Evolutionary conservation across 2,797 vertebrate species (phyloP).

Genomic region (Parotocinclus haroldoi): DNA sequence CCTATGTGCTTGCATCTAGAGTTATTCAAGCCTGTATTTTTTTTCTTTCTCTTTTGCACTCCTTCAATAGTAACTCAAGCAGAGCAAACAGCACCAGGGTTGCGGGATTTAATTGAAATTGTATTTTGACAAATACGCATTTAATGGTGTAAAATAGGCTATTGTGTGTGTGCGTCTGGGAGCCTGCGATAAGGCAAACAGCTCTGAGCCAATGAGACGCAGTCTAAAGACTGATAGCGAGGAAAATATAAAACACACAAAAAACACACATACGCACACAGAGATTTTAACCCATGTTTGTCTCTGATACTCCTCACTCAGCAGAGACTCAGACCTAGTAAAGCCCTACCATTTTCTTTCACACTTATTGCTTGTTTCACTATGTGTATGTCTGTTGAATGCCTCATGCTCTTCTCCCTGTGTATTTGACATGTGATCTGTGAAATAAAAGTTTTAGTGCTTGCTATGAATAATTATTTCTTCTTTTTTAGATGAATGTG

Average conservation of each 20-base stretch:
- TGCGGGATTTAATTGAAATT: slow-evolving; percentile 75
- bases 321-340: slow-evolving; percentile 45
- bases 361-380: slow-evolving; percentile 48
- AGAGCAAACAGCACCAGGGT: slow-evolving; percentile 56
- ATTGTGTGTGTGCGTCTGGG: slow-evolving; percentile 74
- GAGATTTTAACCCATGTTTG: slow-evolving; percentile 43
- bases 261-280: slow-evolving; percentile 25
- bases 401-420: slow-evolving; percentile 28
- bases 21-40: slow-evolving; percentile 27
- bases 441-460: slow-evolving; percentile 39
- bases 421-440: slow-evolving; percentile 37
- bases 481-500: slow-evolving; percentile 34
- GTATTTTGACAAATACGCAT: slow-evolving; percentile 81
- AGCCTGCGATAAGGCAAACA: slow-evolving; percentile 73
- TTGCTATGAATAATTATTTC: slow-evolving; percentile 26
- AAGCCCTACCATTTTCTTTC: slow-evolving; percentile 73
- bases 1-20: slow-evolving; percentile 32
- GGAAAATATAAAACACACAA: slow-evolving; percentile 36
- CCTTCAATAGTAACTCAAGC: slow-evolving; percentile 50
- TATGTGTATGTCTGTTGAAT: slow-evolving; percentile 42
- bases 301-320: slow-evolving; percentile 25
- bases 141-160: slow-evolving; percentile 76
- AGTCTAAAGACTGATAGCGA: slow-evolving; percentile 55
- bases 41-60: slow-evolving; percentile 28
- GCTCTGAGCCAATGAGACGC: slow-evolving; percentile 73